Percentiles rank a stretch among this genome's conserved stretches.
Evolutionary conservation across 2,888 invertebrate species (phyloP).

Genomic region (Dolichopus griseipennis): DNA sequence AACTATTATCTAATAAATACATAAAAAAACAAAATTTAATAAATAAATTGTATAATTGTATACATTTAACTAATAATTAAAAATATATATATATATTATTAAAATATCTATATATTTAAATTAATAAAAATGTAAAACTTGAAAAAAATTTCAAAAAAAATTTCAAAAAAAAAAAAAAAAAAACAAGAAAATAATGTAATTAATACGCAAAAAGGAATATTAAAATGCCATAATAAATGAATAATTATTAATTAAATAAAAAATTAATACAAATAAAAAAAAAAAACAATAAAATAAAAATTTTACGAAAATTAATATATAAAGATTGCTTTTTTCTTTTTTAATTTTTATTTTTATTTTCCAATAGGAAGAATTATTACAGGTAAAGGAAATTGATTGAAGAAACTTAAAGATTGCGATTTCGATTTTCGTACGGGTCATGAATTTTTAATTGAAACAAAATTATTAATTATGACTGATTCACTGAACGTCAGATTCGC

Average conservation of each 20-base stretch:
- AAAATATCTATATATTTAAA: too few relatives aligned
- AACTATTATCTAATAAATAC: background rate
- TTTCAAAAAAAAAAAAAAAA: background rate
- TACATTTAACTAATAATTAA: too few relatives aligned
- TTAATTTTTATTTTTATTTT: too few relatives aligned
- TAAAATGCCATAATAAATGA: background rate
- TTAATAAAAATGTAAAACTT: background rate
- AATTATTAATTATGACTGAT: too few relatives aligned
- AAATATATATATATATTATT: too few relatives aligned
- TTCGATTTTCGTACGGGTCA: too few relatives aligned
- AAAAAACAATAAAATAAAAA: background rate
- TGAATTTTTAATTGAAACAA: too few relatives aligned
- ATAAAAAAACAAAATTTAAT: background rate
- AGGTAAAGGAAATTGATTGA: too few relatives aligned
- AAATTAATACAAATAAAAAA: background rate
- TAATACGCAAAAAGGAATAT: conserved; percentile 1
- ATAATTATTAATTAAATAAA: background rate
- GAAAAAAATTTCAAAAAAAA: background rate
- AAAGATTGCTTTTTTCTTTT: too few relatives aligned
- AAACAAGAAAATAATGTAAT: background rate
- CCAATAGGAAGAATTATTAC: too few relatives aligned
- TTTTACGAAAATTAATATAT: background rate
- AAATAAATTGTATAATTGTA: background rate
- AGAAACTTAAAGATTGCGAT: too few relatives aligned
- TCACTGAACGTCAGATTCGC: too few relatives aligned